Percentiles rank a stretch among this genome's conserved stretches.
Conservation (phyloP, 92 coral and sea anemone genomes). For the Parazoanthus darwini region DNA sequence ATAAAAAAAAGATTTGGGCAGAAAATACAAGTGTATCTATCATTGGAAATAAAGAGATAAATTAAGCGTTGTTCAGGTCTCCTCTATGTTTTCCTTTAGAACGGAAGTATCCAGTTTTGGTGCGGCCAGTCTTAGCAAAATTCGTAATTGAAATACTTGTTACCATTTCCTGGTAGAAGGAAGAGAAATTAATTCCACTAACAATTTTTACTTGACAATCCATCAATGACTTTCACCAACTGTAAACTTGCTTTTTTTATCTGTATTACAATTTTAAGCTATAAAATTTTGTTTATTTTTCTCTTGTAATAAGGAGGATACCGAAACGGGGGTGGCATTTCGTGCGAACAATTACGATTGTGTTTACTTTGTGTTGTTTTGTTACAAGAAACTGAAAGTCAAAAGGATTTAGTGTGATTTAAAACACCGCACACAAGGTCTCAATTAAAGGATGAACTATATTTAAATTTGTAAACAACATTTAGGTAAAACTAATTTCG, state of each 20-base stretch:
- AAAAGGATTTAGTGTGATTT: slow-evolving; percentile 3
- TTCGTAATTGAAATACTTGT: neutral
- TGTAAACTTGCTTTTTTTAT: neutral
- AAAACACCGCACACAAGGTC: neutral
- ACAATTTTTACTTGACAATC: neutral
- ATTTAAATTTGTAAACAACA: slow-evolving; percentile 1
- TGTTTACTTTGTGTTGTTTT: neutral
- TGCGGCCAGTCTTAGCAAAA: neutral
- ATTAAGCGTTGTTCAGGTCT: neutral
- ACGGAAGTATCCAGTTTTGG: neutral
- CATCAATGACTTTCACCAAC: slow-evolving; percentile 6
- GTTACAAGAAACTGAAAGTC: neutral
- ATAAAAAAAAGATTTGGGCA: no score
- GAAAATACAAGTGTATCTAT: no score
- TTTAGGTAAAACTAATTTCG: neutral
- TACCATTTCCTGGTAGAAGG: neutral
- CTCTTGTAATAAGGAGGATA: neutral
- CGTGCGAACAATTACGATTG: neutral
- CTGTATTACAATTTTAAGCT: neutral
- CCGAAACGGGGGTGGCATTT: neutral
- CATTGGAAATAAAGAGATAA: neutral
- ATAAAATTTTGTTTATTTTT: neutral
- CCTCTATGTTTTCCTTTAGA: neutral
- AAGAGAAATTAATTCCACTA: neutral
- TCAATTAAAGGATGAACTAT: neutral